Conservation (phyloP, 2,113 vertebrate genomes). For the Gymnorhina tibicen region DNA sequence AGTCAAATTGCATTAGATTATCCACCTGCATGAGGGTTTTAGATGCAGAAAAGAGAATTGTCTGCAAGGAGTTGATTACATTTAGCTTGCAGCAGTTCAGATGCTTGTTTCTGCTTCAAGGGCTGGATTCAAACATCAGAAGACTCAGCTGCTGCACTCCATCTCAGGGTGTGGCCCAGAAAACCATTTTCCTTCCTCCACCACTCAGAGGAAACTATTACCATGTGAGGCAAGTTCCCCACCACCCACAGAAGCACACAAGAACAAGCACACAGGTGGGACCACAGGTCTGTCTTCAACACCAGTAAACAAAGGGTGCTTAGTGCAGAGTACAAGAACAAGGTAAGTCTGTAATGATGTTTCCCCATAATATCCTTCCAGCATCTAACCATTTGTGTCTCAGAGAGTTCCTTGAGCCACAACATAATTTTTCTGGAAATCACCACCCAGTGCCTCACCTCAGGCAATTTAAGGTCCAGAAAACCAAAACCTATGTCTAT, state of each 20-base stretch:
- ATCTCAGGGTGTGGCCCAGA: neutral
- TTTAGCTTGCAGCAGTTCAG: neutral
- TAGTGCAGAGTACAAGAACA: neutral
- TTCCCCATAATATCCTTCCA: neutral
- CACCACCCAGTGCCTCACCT: neutral
- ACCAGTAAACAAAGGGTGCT: neutral
- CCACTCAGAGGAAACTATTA: neutral
- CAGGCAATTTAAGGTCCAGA: neutral
- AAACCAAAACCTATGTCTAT: neutral
- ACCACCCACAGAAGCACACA: neutral
- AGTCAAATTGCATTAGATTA: slow-evolving; percentile 23
- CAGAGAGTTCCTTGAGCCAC: accelerated
- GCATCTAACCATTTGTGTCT: neutral
- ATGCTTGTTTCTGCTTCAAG: neutral
- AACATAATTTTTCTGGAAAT: neutral
- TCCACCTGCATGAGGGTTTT: neutral
- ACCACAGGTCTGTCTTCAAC: neutral
- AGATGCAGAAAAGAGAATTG: neutral
- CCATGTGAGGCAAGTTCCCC: neutral
- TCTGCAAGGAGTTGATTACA: neutral
- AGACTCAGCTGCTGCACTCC: neutral
- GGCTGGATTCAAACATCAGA: neutral
- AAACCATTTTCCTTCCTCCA: neutral
- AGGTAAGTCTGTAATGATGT: neutral
- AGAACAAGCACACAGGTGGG: neutral